Evolutionary conservation across 1,140 invertebrate genomes (phyloP).

Genomic region (Subanguina moxae): DNA sequence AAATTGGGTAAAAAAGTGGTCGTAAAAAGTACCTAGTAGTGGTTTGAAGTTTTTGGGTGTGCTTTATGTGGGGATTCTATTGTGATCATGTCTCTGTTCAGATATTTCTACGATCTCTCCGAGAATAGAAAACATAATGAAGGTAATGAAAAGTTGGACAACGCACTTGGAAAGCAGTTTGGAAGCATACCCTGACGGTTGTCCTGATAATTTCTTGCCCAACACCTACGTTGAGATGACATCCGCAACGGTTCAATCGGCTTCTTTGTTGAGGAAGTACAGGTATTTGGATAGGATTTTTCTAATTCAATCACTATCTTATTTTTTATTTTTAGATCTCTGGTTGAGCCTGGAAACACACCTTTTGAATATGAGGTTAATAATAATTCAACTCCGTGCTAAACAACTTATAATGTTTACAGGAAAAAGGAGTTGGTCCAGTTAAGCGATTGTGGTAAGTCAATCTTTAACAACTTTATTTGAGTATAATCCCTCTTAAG

Average conservation of each 20-base stretch:
- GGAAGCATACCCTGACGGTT: constrained; percentile 61
- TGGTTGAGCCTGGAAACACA: constrained; percentile 87
- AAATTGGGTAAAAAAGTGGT: no score
- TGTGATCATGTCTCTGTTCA: no score
- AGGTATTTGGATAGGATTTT: constrained; percentile 48
- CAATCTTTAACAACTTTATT: no score
- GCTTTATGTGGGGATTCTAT: no score
- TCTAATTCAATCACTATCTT: no score
- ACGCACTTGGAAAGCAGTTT: constrained; percentile 74
- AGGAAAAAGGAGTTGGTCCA: constrained; percentile 31
- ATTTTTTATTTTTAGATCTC: constrained; percentile 62
- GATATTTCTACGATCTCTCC: constrained; percentile 70
- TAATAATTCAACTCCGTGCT: no score
- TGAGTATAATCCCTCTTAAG: no score
- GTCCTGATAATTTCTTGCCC: constrained; percentile 71
- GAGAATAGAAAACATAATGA: constrained; percentile 79
- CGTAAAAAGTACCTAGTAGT: no score
- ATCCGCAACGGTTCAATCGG: constrained; percentile 50
- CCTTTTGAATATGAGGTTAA: constrained; percentile 74
- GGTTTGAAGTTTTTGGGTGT: no score
- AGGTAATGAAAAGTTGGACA: constrained; percentile 82
- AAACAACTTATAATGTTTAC: no score
- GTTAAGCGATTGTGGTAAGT: constrained; percentile 77
- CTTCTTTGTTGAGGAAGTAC: constrained; percentile 86
- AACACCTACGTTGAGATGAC: constrained; percentile 69